Evolutionary conservation across 1,140 invertebrate genomes (phyloP).

Genomic region (Eubasilissa regina): DNA sequence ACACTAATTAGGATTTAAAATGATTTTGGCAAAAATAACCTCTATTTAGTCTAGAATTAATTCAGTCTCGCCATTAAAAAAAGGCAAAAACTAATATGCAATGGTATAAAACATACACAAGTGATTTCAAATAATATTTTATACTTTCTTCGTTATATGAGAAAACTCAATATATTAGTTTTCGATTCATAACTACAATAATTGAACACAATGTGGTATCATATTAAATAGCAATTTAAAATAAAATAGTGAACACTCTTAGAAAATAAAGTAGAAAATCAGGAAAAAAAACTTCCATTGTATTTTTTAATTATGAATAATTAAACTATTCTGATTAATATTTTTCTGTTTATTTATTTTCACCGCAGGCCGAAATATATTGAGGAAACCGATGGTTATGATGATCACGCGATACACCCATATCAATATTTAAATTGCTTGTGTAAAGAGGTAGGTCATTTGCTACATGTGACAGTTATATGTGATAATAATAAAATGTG

Average conservation of each 20-base stretch:
- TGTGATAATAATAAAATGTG: no score
- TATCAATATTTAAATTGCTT: no score
- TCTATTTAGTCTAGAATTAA: constrained; percentile 25
- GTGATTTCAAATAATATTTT: neutral
- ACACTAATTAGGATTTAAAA: constrained; percentile 36
- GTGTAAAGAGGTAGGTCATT: no score
- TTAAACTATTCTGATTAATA: no score
- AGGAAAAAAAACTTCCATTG: no score
- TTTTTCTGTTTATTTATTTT: no score
- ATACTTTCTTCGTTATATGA: neutral
- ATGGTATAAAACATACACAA: constrained; percentile 2
- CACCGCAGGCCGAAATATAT: no score
- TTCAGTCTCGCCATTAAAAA: constrained; percentile 31
- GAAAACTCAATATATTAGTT: constrained; percentile 5
- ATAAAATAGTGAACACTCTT: neutral
- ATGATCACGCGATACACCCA: no score
- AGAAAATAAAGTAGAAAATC: no score
- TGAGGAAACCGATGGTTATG: no score
- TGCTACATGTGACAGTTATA: no score
- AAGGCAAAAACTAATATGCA: neutral
- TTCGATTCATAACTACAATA: constrained; percentile 19
- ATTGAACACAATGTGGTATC: constrained; percentile 35
- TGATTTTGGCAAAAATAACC: constrained; percentile 43
- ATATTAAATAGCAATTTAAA: neutral
- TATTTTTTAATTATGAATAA: no score